These are phyloP conservation scores for Periophthalmus magnuspinnatus DNA, from an alignment of 2,797 vertebrate genomes.

Conservation along the genomic window DNA sequence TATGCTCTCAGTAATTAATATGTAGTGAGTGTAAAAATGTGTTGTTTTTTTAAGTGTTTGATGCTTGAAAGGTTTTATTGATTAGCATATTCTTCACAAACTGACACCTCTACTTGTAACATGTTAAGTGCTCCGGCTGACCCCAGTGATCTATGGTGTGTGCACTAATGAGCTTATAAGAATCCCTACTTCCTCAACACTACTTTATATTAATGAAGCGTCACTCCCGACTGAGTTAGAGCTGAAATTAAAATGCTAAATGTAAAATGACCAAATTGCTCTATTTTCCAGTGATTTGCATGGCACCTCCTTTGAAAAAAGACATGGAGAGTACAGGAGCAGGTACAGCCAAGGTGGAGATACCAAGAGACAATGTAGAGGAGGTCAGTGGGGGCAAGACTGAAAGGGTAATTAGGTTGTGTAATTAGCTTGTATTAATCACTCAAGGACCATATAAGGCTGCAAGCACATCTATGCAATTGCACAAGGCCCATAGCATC, in stretches of 20 bases:
- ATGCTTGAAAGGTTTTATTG: constrained; percentile 63
- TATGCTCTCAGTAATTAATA: constrained; percentile 31
- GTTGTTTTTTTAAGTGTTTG: constrained; percentile 42
- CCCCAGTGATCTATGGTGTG: constrained; percentile 60
- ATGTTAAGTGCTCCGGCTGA: constrained; percentile 61
- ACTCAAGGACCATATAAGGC: constrained; percentile 32
- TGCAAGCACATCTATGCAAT: constrained; percentile 11
- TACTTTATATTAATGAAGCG: constrained; percentile 60
- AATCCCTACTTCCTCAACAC: constrained; percentile 62
- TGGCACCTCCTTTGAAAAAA: constrained; percentile 26
- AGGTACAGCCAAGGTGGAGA: constrained; percentile 26
- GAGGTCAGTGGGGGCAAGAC: constrained; percentile 31
- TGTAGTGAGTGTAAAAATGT: constrained; percentile 36
- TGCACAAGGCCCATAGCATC: background rate
- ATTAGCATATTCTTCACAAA: constrained; percentile 69
- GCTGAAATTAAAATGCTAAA: constrained; percentile 43
- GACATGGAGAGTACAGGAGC: constrained; percentile 2
- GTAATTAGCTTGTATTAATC: constrained; percentile 56
- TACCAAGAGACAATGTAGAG: constrained; percentile 11
- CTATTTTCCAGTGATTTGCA: constrained; percentile 24
- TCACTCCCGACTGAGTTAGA: constrained; percentile 43
- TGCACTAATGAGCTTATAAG: constrained; percentile 75
- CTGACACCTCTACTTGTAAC: constrained; percentile 56
- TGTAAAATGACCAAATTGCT: constrained; percentile 21
- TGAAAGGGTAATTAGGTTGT: constrained; percentile 46